phyloP scores from a whole-genome alignment of 2,888 invertebrate genomes.

The Malachius bipustulatus region DNA sequence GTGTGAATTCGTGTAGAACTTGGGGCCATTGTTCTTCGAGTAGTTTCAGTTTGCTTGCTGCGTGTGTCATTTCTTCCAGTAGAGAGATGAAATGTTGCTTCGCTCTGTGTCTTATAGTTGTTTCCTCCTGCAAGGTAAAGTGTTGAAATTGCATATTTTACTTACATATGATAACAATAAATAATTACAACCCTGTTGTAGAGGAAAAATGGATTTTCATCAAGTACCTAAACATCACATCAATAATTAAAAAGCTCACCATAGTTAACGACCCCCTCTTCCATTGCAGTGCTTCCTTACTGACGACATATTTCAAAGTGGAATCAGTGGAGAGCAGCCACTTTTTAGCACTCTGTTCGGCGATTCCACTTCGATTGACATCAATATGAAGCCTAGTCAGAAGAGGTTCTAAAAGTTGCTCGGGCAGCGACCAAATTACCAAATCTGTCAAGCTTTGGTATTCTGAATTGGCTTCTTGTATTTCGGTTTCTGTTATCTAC shows the following conservation, averaged over 20 bases:
- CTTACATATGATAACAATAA: too few species aligned
- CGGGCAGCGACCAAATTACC: constrained; percentile 69
- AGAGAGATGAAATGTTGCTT: constrained; percentile 56
- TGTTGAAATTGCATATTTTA: not conserved
- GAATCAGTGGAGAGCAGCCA: constrained; percentile 65
- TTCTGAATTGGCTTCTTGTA: constrained; percentile 54
- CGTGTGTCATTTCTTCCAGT: constrained; percentile 62
- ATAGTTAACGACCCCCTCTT: constrained; percentile 47
- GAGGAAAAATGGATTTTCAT: too few species aligned
- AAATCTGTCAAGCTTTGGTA: constrained; percentile 67
- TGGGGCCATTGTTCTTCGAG: constrained; percentile 68
- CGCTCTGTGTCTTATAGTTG: constrained; percentile 61
- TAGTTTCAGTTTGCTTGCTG: constrained; percentile 62
- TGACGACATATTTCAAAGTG: constrained; percentile 66
- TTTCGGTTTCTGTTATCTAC: constrained; percentile 59
- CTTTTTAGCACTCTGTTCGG: constrained; percentile 46
- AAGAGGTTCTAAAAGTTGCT: constrained; percentile 64
- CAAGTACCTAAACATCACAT: too few species aligned
- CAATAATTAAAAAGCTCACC: too few species aligned
- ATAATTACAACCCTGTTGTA: too few species aligned
- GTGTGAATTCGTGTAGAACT: constrained; percentile 64
- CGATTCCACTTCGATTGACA: constrained; percentile 35
- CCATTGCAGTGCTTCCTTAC: constrained; percentile 78
- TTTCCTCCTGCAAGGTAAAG: constrained; percentile 51
- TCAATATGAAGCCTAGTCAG: constrained; percentile 59